phyloP scores from a whole-genome alignment of 2,888 invertebrate genomes.

The Macaria liturata region DNA sequence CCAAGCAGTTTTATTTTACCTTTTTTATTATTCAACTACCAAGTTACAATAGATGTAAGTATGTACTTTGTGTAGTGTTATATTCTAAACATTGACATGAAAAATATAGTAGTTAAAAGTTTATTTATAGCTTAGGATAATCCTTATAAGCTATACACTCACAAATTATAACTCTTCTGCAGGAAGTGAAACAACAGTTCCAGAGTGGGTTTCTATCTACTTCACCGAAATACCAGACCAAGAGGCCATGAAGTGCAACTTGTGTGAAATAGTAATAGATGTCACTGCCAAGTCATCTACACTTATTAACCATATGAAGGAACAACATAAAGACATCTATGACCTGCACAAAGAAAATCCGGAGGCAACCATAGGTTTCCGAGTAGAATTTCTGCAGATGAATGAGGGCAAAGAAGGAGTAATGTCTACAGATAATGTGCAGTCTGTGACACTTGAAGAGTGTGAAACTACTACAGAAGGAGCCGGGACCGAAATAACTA shows the following conservation, averaged over 20 bases:
- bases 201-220: slow-evolving; percentile 70
- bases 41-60: no score
- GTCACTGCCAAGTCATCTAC: slow-evolving; percentile 50
- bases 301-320: slow-evolving; percentile 57
- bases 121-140: background rate
- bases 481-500: slow-evolving; percentile 4
- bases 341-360: slow-evolving; percentile 69
- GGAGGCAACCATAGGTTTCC: slow-evolving; percentile 64
- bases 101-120: no score
- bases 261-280: slow-evolving; percentile 55
- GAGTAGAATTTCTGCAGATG: slow-evolving; percentile 69
- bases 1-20: no score
- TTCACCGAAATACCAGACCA: slow-evolving; percentile 47
- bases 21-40: no score
- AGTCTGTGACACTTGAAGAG: slow-evolving; percentile 58
- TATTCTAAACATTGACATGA: no score
- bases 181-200: slow-evolving; percentile 39
- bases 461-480: slow-evolving; percentile 46
- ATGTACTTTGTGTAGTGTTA: no score
- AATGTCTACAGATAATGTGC: slow-evolving; percentile 27
- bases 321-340: slow-evolving; percentile 60
- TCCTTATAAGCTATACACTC: no score
- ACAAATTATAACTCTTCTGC: slow-evolving; percentile 25
- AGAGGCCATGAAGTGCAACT: slow-evolving; percentile 58
- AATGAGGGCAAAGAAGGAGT: slow-evolving; percentile 56